Percentiles rank a stretch among this genome's conserved stretches.
phyloP scores from a whole-genome alignment of 2,888 invertebrate species.

The Apotomis betuletana region DNA sequence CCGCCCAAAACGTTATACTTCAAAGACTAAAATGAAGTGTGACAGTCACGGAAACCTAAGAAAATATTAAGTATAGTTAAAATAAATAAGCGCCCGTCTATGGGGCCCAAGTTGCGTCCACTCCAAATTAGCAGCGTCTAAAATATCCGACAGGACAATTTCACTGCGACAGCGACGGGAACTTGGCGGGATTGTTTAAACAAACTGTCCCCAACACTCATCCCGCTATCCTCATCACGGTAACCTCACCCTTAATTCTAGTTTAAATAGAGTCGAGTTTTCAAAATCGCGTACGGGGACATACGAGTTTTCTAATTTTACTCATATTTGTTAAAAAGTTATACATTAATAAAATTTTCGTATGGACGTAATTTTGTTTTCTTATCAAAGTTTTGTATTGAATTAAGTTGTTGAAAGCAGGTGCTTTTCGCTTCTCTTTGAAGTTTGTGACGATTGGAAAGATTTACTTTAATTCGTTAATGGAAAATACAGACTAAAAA shows the following conservation, averaged over 20 bases:
- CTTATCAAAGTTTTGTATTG: constrained; percentile 16
- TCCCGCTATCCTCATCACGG: not conserved
- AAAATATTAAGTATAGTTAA: too few species aligned
- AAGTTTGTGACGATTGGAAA: not conserved
- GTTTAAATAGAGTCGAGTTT: not conserved
- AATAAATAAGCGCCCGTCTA: not conserved
- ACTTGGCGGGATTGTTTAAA: constrained; percentile 20
- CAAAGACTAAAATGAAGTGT: too few species aligned
- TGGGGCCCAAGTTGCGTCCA: constrained; percentile 36
- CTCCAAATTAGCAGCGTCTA: constrained; percentile 33
- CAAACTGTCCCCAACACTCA: not conserved
- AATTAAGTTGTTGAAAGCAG: constrained; percentile 13
- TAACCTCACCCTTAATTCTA: not conserved
- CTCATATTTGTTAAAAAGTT: constrained; percentile 20
- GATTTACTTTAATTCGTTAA: too few species aligned
- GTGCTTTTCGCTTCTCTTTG: constrained; percentile 1
- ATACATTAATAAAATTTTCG: constrained; percentile 29
- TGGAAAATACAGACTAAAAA: too few species aligned
- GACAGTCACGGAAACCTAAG: too few species aligned
- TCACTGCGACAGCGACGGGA: constrained; percentile 30
- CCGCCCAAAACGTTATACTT: too few species aligned
- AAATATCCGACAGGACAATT: constrained; percentile 36
- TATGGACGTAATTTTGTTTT: constrained; percentile 13
- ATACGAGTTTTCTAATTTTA: constrained; percentile 7
- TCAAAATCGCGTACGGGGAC: not conserved